A percentile compares a stretch with the other conserved stretches of the same genome.
These are phyloP conservation scores for Pristionchus mayeri DNA, from an alignment of 2,888 invertebrate genomes.

Conservation along the genomic window DNA sequence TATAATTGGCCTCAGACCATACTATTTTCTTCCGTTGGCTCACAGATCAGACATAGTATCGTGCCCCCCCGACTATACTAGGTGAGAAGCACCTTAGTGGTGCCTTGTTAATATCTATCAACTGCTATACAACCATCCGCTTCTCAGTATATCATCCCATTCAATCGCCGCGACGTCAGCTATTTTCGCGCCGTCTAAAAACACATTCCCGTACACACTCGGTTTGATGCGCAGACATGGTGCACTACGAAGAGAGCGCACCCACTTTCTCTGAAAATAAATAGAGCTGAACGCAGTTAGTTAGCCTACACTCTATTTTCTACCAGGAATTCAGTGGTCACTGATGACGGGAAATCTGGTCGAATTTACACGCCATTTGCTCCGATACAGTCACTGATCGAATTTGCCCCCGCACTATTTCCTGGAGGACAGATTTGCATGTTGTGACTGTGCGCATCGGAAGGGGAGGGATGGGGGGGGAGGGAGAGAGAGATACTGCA, in stretches of 20 bases:
- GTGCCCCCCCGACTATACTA: too few relatives aligned
- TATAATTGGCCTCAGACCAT: too few relatives aligned
- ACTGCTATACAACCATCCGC: not conserved
- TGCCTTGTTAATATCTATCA: not conserved
- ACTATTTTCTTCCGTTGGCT: too few relatives aligned
- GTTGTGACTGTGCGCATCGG: not conserved
- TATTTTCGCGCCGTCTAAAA: not conserved
- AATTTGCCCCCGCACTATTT: conserved; percentile 8
- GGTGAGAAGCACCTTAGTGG: not conserved
- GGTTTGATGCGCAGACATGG: too few relatives aligned
- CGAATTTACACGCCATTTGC: too few relatives aligned
- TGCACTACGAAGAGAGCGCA: not conserved
- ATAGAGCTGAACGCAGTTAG: too few relatives aligned
- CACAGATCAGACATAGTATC: too few relatives aligned
- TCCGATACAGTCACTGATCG: not conserved
- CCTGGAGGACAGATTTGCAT: not conserved
- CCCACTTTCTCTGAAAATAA: too few relatives aligned
- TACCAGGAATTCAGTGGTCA: too few relatives aligned
- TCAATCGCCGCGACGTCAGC: not conserved
- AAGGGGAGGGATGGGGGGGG: not conserved
- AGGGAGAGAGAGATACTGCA: not conserved
- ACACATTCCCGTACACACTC: not conserved
- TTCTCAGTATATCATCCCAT: not conserved
- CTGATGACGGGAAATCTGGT: too few relatives aligned
- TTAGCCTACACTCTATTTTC: too few relatives aligned